Base-by-base conservation (phyloP, 2,888 invertebrate genomes). In the Sphecodes monilicornis region DNA sequence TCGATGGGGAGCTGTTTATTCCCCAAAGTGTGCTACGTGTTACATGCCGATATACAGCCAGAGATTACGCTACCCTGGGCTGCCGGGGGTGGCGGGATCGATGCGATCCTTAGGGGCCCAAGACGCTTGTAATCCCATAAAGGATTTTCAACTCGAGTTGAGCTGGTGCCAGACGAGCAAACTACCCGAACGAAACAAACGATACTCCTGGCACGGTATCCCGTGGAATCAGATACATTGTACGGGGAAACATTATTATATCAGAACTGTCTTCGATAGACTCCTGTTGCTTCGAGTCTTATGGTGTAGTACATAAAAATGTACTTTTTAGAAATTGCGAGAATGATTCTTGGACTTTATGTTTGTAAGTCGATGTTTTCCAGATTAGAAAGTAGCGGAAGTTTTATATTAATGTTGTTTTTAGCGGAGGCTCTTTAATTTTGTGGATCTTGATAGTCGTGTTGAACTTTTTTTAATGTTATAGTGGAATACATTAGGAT, bases 11-110 rank as follows among this genome's bases (percentile, higher is more conserved):
- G 76, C 73, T 80, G 87, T 82, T 86, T 87, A 86, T 84, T 86
- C 87, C 86, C 86, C 68, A 29, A 77, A 86, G 86, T 82, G 80
- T 81, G 78, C 81, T 86, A 78, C 80, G 82, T 66, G 86, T 82
- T 87, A 84, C 78, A 72, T 76, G 76, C 71, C 71, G 60, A 50
- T 77, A 68, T 43, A 76, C 75, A 22, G 22, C 50, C 50, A 69
- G 68, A 77, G 81, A 73, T 79, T 78, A 85, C 64, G 13, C 50
- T 50, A 22, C 22, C 26, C 26, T 46, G 76, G 29, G 76, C 54
- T 69, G 60, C 46, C 72, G 68, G 76, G 81, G 81, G 39, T 69
- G 74, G 39, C 70, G 66, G 75, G 78, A 83, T 86, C 80, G 77
- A 81, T 84, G 78, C 54, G 64, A 77, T 80, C 87, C 86, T 86